These are phyloP conservation scores for Caenorhabditis angaria DNA, from an alignment of 2,888 invertebrate species.

Conservation along the genomic window DNA sequence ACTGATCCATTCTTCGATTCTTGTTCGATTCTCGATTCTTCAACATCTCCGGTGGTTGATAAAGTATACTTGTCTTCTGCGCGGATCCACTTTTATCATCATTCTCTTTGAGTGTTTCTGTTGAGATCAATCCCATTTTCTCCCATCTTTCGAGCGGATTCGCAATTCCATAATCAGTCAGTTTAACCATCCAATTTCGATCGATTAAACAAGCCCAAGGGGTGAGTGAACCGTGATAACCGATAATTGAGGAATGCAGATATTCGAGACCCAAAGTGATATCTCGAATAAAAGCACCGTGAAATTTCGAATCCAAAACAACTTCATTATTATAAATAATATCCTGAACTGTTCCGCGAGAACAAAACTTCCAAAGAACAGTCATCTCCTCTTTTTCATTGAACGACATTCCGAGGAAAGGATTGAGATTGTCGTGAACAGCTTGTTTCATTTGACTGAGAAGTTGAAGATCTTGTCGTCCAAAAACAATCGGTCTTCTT, in stretches of 20 bases:
- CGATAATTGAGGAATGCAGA: slow-evolving; percentile 61
- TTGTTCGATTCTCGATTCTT: slow-evolving; percentile 63
- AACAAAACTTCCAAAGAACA: slow-evolving; percentile 70
- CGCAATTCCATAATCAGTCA: slow-evolving; percentile 69
- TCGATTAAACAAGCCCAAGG: slow-evolving; percentile 71
- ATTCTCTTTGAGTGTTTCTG: slow-evolving; percentile 63
- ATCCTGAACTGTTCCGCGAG: slow-evolving; percentile 67
- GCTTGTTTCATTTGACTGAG: slow-evolving; percentile 74
- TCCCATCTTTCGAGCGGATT: slow-evolving; percentile 70
- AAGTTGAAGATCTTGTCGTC: slow-evolving; percentile 58
- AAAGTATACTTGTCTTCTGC: slow-evolving; percentile 65
- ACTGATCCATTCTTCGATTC: slow-evolving; percentile 54
- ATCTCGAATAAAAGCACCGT: slow-evolving; percentile 58
- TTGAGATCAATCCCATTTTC: slow-evolving; percentile 60
- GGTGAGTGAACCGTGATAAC: slow-evolving; percentile 66
- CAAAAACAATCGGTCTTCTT: slow-evolving; percentile 61
- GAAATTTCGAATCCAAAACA: slow-evolving; percentile 52
- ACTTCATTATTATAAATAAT: slow-evolving; percentile 56
- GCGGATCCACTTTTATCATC: slow-evolving; percentile 66
- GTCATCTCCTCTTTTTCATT: slow-evolving; percentile 71
- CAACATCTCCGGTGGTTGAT: slow-evolving; percentile 62
- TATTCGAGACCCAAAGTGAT: slow-evolving; percentile 64
- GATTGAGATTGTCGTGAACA: slow-evolving; percentile 94
- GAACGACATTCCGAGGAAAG: slow-evolving; percentile 83
- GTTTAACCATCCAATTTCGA: slow-evolving; percentile 70